Conservation (phyloP, 2,113 vertebrate species). For the Geococcyx californianus region DNA sequence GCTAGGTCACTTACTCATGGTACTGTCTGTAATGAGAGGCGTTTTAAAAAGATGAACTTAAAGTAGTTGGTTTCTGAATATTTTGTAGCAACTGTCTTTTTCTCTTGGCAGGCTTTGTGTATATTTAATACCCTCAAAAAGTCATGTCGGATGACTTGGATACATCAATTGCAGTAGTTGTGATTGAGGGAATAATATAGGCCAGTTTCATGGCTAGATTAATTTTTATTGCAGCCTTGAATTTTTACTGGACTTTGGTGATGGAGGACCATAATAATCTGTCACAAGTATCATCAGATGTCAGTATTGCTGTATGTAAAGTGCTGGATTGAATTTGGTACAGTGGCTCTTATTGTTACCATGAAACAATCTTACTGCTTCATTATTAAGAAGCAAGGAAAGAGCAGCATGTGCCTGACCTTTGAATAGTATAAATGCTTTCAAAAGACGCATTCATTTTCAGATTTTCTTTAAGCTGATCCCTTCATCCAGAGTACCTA, state of each 20-base stretch:
- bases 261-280: constrained; percentile 13
- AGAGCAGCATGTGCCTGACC: background rate
- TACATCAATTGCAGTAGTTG: background rate
- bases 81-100: background rate
- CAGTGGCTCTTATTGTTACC: background rate
- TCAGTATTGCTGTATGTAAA: background rate
- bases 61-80: background rate
- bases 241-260: constrained; percentile 37
- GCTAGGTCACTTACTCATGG: background rate
- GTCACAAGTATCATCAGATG: background rate
- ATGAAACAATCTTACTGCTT: background rate
- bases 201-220: constrained; percentile 5
- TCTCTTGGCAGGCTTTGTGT: background rate
- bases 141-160: background rate
- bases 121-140: background rate
- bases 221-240: constrained; percentile 54
- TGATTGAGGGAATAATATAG: background rate
- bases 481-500: background rate
- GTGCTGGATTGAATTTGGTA: background rate
- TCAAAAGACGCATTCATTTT: background rate
- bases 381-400: background rate
- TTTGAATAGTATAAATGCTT: background rate
- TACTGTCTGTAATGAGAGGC: background rate
- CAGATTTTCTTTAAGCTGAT: background rate
- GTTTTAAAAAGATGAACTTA: background rate